Conservation (phyloP, 2,888 invertebrate species). For the Drosophila fulvimacula region DNA sequence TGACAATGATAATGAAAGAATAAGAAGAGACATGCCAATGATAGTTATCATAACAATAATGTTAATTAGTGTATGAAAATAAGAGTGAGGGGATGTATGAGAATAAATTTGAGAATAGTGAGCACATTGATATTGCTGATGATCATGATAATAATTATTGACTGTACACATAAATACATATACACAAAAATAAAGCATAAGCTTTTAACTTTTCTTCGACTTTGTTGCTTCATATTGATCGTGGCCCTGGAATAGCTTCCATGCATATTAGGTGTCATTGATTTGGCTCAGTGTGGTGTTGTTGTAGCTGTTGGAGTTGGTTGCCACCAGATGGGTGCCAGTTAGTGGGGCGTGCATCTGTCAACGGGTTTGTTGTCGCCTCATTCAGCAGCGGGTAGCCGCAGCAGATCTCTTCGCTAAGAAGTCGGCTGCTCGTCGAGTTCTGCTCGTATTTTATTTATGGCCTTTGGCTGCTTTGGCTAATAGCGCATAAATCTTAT, state of each 20-base stretch:
- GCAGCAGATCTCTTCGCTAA: conserved; percentile 10
- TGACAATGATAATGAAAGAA: background rate
- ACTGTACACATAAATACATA: background rate
- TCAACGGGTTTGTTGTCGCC: conserved; percentile 74
- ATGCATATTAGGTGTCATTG: conserved; percentile 24
- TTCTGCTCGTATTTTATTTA: conserved; percentile 70
- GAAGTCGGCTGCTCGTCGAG: conserved; percentile 28
- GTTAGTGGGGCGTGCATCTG: conserved; percentile 62
- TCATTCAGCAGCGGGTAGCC: conserved; percentile 36
- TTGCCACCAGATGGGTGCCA: conserved; percentile 48
- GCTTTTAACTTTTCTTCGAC: background rate
- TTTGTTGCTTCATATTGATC: background rate
- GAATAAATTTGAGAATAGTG: too few species aligned
- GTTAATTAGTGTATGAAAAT: too few species aligned
- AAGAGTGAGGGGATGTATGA: too few species aligned
- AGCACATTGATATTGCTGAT: too few species aligned
- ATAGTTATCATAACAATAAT: too few species aligned
- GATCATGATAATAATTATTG: background rate
- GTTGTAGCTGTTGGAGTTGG: conserved; percentile 7
- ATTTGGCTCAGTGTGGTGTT: conserved; percentile 39
- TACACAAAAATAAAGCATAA: background rate
- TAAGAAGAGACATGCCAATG: too few species aligned
- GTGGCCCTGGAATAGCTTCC: background rate
- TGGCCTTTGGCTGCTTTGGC: conserved; percentile 78
- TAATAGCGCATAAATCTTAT: conserved; percentile 83